Conservation (phyloP, 1,140 invertebrate genomes). For the Drosophila insularis region DNA sequence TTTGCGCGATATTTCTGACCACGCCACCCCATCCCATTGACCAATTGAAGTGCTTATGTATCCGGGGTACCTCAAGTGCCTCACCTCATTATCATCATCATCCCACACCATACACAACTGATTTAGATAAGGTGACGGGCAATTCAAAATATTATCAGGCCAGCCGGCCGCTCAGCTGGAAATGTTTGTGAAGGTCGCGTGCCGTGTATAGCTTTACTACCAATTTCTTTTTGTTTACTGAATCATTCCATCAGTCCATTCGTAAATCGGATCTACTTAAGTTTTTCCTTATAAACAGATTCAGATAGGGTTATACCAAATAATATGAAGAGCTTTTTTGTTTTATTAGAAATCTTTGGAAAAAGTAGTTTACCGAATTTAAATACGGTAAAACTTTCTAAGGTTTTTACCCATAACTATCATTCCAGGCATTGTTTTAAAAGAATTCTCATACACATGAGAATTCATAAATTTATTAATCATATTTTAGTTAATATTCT, state of each 20-base stretch:
- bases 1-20: slow-evolving; percentile 7
- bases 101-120: background rate
- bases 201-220: background rate
- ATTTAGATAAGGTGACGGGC: background rate
- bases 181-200: slow-evolving; percentile 18
- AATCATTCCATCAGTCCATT: background rate
- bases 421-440: too few species aligned
- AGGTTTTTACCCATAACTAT: background rate
- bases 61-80: background rate
- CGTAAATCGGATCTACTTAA: background rate
- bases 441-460: too few species aligned
- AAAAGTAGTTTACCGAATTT: background rate
- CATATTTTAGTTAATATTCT: background rate
- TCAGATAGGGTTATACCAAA: background rate
- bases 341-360: too few species aligned
- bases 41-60: background rate
- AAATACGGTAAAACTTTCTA: background rate
- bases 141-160: slow-evolving; percentile 7
- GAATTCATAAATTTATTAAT: too few species aligned
- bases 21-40: background rate
- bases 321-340: too few species aligned
- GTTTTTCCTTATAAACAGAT: background rate
- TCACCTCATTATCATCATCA: slow-evolving; percentile 2
- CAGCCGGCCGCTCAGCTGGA: background rate
- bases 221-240: background rate